Conservation (phyloP, 2,113 vertebrate species). For the Sorex fumeus region DNA sequence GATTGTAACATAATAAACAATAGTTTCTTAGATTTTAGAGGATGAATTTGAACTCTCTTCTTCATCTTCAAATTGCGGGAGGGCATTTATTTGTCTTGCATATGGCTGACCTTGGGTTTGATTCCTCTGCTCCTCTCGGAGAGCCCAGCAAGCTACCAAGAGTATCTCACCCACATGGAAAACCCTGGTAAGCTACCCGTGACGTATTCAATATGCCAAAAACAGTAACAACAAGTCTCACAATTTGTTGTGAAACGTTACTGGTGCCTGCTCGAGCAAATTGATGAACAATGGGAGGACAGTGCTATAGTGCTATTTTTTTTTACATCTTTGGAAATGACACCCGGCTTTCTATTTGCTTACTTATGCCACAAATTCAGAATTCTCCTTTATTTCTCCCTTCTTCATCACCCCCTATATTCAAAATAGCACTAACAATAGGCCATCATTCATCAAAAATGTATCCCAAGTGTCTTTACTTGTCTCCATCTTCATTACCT, state of each 20-base stretch:
- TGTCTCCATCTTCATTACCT: slow-evolving; percentile 1
- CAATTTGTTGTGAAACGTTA: too few relatives aligned
- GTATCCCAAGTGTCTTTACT: neutral
- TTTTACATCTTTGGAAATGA: neutral
- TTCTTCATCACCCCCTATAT: neutral
- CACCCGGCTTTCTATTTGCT: neutral
- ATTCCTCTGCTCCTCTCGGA: too few relatives aligned
- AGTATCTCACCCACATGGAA: too few relatives aligned
- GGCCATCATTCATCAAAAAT: slow-evolving; percentile 1
- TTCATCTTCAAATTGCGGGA: neutral
- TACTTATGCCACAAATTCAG: neutral
- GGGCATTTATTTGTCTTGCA: too few relatives aligned
- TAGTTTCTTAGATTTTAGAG: neutral
- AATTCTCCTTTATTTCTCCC: slow-evolving; percentile 6
- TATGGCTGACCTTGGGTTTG: too few relatives aligned
- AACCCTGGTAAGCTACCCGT: too few relatives aligned
- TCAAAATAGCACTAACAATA: neutral
- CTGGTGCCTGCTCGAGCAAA: too few relatives aligned
- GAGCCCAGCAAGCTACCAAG: too few relatives aligned
- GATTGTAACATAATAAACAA: neutral
- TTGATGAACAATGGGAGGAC: too few relatives aligned
- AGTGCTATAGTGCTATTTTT: too few relatives aligned
- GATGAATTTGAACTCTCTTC: neutral
- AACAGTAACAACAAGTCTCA: too few relatives aligned
- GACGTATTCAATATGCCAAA: too few relatives aligned